phyloP scores from a whole-genome alignment of 92 coral and sea anemone species.

The Muricea muricata region DNA sequence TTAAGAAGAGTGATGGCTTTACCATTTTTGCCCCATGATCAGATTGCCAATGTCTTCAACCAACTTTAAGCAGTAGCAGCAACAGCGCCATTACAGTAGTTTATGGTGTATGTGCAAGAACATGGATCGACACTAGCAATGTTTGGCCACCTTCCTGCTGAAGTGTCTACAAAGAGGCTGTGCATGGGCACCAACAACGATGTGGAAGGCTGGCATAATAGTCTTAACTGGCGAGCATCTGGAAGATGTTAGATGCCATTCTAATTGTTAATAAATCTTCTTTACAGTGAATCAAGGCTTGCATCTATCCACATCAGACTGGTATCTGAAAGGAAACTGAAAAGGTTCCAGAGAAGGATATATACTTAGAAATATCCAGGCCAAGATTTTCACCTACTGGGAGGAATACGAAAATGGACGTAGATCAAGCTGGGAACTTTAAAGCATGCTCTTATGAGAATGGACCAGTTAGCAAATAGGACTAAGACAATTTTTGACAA shows the following conservation, averaged over 20 bases:
- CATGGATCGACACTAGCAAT: background rate
- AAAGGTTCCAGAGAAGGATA: background rate
- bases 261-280: background rate
- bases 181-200: conserved; percentile 1
- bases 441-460: conserved; percentile 33
- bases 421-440: background rate
- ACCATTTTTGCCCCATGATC: background rate
- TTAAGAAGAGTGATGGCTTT: background rate
- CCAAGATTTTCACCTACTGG: conserved; percentile 20
- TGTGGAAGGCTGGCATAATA: too few relatives aligned
- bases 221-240: background rate
- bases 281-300: background rate
- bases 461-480: conserved; percentile 17
- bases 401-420: too few relatives aligned
- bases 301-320: background rate
- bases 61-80: background rate
- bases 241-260: background rate
- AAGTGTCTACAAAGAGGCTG: too few relatives aligned
- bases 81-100: background rate
- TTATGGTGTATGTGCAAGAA: background rate
- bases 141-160: background rate
- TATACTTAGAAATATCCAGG: background rate
- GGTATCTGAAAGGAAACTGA: background rate
- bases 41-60: background rate
- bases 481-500: too few relatives aligned